Conservation (phyloP, 2,113 vertebrate genomes). For the Tragelaphus scriptus region DNA sequence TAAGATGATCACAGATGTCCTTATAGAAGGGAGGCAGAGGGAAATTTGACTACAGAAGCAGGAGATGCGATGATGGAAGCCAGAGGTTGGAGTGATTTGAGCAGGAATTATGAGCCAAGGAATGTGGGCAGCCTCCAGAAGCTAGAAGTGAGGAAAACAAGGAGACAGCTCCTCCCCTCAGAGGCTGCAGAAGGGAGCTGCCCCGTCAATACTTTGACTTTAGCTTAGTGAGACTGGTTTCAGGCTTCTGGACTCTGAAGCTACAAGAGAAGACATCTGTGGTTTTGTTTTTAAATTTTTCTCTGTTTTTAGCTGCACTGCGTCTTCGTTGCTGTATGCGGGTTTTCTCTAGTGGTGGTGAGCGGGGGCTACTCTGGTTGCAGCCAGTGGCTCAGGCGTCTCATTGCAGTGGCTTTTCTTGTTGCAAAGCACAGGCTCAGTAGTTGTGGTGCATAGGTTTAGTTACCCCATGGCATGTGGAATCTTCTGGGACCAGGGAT, state of each 20-base stretch:
- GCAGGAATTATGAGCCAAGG: not conserved
- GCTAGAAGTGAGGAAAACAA: not conserved
- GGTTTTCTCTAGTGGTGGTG: not conserved
- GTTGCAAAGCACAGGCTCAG: not conserved
- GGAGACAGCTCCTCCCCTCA: not conserved
- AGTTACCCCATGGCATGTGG: not conserved
- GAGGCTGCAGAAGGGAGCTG: not conserved
- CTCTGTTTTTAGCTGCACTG: not conserved
- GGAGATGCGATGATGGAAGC: not conserved
- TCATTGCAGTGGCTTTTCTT: not conserved
- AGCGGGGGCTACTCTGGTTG: not conserved
- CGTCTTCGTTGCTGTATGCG: not conserved
- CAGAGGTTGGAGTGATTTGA: not conserved
- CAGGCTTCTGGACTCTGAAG: not conserved
- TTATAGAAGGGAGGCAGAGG: not conserved
- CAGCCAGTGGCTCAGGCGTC: not conserved
- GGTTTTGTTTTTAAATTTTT: not conserved
- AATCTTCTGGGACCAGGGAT: not conserved
- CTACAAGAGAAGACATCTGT: not conserved
- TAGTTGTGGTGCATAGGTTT: not conserved
- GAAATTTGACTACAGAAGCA: not conserved
- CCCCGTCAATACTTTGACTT: not conserved
- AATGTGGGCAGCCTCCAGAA: not conserved
- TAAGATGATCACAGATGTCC: not conserved
- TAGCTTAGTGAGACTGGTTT: not conserved